A percentile compares a stretch with the other conserved stretches of the same genome.
Conservation (phyloP, 1,140 invertebrate species). For the Samia ricini region DNA sequence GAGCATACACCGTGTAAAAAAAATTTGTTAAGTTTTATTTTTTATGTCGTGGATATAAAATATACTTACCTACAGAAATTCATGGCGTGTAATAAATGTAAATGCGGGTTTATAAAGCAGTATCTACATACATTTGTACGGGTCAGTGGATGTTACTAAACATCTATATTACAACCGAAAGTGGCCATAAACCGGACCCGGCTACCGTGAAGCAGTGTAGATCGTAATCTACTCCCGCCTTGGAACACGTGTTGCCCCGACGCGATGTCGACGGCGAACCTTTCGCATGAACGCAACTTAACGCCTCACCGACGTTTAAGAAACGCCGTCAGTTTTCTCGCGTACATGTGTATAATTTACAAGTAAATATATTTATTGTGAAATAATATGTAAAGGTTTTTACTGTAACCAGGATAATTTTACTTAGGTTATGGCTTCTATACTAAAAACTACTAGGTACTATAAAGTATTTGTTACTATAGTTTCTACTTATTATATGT, state of each 20-base stretch:
- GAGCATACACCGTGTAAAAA: too few species aligned
- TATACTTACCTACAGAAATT: background rate
- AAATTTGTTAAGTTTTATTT: background rate
- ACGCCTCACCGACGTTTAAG: background rate
- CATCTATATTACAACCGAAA: background rate
- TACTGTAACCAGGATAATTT: too few species aligned
- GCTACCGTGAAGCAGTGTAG: conserved; percentile 7
- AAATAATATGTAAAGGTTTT: too few species aligned
- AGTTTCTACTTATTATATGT: too few species aligned
- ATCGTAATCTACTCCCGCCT: conserved; percentile 7
- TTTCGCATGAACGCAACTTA: background rate
- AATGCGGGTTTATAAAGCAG: conserved; percentile 1
- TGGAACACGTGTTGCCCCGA: conserved; percentile 7
- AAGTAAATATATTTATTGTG: too few species aligned
- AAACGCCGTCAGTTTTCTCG: background rate
- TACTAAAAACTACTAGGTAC: too few species aligned
- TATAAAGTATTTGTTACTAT: too few species aligned
- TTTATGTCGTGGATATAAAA: background rate
- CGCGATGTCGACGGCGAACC: background rate
- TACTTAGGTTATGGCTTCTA: too few species aligned
- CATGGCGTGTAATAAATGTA: conserved; percentile 1
- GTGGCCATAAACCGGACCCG: background rate
- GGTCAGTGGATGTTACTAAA: conserved; percentile 5
- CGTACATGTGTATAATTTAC: background rate
- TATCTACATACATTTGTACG: conserved; percentile 1